These are phyloP conservation scores for Stichopus horrens DNA, from an alignment of 53 echinoderm and acorn worm species.

Conservation along the genomic window DNA sequence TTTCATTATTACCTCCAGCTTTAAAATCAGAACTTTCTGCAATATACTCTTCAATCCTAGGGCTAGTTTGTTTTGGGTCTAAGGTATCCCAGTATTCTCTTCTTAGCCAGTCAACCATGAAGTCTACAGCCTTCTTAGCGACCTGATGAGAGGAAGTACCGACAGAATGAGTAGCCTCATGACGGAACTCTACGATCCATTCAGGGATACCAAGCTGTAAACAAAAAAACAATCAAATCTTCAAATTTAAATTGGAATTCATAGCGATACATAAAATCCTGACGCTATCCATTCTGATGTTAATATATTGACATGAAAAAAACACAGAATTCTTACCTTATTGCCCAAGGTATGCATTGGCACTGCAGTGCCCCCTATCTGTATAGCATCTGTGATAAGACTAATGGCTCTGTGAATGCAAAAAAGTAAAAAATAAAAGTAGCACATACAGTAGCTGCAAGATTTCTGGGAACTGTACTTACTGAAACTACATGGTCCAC, in stretches of 20 bases:
- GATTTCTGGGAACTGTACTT: too few relatives aligned
- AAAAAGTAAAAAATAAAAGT: too few relatives aligned
- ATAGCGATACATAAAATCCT: too few relatives aligned
- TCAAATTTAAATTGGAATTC: too few relatives aligned
- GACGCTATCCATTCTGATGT: too few relatives aligned
- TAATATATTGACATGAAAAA: too few relatives aligned
- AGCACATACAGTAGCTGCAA: too few relatives aligned
- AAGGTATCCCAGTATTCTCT: constrained; percentile 66
- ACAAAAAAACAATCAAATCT: not conserved
- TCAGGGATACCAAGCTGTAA: constrained; percentile 68
- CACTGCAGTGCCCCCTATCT: constrained; percentile 48
- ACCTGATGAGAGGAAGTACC: constrained; percentile 57
- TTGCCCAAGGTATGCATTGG: constrained; percentile 58
- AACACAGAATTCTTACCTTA: constrained; percentile 49
- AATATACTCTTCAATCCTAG: constrained; percentile 19
- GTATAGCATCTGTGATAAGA: constrained; percentile 62
- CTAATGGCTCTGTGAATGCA: constrained; percentile 59
- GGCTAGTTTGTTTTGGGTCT: not conserved
- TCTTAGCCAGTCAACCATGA: constrained; percentile 58
- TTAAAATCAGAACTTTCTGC: constrained; percentile 42
- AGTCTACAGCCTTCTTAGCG: constrained; percentile 46
- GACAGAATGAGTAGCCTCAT: constrained; percentile 67
- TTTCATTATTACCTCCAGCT: constrained; percentile 36
- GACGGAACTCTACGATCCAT: constrained; percentile 76
- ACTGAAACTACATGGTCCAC: too few relatives aligned